Conservation (phyloP, 2,113 vertebrate species). For the Ailuropoda melanoleuca region DNA sequence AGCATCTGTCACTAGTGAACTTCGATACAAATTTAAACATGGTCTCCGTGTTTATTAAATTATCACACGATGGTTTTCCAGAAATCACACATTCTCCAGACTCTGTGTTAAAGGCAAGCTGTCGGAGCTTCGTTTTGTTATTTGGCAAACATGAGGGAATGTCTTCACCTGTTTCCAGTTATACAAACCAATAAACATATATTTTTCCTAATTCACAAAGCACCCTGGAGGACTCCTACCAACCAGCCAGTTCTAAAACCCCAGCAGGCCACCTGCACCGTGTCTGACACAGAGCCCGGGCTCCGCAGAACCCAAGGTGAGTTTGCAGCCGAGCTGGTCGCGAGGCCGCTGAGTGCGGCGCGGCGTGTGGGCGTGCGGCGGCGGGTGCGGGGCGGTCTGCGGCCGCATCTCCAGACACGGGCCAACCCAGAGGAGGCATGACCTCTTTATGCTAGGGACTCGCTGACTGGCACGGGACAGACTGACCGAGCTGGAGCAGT, state of each 20-base stretch:
- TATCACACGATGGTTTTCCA: slow-evolving; percentile 54
- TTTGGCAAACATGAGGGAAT: slow-evolving; percentile 22
- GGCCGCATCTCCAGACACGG: rapidly evolving
- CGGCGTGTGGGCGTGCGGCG: too few relatives aligned
- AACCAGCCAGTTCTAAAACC: not conserved
- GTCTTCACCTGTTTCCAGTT: slow-evolving; percentile 60
- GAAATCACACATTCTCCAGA: slow-evolving; percentile 60
- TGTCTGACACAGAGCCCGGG: not conserved
- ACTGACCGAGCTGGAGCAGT: not conserved
- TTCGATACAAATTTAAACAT: slow-evolving; percentile 30
- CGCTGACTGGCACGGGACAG: not conserved
- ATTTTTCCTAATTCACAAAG: slow-evolving; percentile 28
- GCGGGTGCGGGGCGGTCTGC: too few relatives aligned
- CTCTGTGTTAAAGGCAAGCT: slow-evolving; percentile 28
- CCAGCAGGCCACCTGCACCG: not conserved
- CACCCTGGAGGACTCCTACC: slow-evolving; percentile 6
- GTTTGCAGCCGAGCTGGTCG: not conserved
- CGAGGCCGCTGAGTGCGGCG: rapidly evolving
- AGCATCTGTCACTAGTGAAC: slow-evolving; percentile 44
- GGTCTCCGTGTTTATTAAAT: slow-evolving; percentile 58
- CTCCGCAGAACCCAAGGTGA: not conserved
- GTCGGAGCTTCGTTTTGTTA: slow-evolving; percentile 55
- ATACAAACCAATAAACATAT: slow-evolving; percentile 41
- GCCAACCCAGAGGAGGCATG: rapidly evolving
- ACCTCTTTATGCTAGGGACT: not conserved